Percentiles rank a stretch among this genome's conserved stretches.
Conservation (phyloP, 2,113 vertebrate species). For the Nannobrachium achirus region DNA sequence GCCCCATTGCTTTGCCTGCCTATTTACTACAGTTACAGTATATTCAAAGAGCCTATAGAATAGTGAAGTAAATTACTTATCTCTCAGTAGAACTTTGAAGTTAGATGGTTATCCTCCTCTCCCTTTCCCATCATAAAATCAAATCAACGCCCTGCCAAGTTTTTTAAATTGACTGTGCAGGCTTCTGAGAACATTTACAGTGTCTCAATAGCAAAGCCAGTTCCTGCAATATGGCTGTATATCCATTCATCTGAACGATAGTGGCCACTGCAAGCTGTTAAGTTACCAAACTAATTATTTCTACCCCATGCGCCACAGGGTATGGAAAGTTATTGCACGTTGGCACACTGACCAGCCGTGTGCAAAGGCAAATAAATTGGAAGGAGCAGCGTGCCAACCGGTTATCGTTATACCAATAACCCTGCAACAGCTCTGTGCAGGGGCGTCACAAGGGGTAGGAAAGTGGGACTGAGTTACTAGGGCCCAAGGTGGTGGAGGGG, state of each 20-base stretch:
- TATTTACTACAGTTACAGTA: no score
- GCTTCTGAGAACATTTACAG: background rate
- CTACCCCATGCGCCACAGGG: background rate
- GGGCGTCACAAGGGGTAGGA: no score
- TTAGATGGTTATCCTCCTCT: no score
- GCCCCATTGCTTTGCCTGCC: no score
- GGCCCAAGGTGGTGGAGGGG: no score
- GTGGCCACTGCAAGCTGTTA: background rate
- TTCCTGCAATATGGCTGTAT: background rate
- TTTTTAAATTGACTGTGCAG: background rate
- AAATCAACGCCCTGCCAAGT: background rate
- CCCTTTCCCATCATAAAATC: background rate
- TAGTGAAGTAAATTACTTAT: no score
- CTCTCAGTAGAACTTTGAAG: no score
- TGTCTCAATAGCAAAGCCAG: background rate
- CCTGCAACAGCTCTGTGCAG: no score
- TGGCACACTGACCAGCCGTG: background rate
- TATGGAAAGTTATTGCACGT: background rate
- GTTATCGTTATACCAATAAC: no score
- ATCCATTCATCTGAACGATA: slow-evolving; percentile 1
- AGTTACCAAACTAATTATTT: slow-evolving; percentile 9
- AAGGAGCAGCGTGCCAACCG: background rate
- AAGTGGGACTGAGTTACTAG: no score
- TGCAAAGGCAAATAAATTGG: background rate
- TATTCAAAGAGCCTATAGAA: no score